These are phyloP conservation scores for Clamator glandarius DNA, from an alignment of 2,797 vertebrate species.

Conservation along the genomic window DNA sequence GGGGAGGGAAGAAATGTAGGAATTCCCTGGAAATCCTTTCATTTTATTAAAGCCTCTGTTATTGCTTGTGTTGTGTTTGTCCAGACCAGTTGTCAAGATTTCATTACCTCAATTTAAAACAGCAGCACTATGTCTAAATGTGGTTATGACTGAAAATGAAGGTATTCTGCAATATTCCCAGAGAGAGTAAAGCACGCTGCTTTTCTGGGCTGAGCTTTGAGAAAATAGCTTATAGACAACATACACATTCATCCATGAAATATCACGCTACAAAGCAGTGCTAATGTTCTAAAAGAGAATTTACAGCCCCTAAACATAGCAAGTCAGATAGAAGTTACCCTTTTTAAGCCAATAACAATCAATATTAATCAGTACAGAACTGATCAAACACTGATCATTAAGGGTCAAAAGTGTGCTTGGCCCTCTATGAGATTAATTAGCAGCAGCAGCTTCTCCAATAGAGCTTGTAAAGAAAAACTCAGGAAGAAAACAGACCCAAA, in stretches of 20 bases:
- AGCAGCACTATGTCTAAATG: conserved; percentile 47
- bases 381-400: neutral
- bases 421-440: neutral
- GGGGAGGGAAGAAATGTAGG: conserved; percentile 58
- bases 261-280: neutral
- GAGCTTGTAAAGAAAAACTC: neutral
- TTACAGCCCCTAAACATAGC: neutral
- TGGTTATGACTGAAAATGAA: conserved; percentile 57
- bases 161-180: conserved; percentile 28
- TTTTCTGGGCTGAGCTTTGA: conserved; percentile 1
- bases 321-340: neutral
- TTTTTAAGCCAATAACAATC: conserved; percentile 9
- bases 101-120: conserved; percentile 69
- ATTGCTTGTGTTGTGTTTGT: conserved; percentile 69
- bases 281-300: conserved; percentile 21
- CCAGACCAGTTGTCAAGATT: conserved; percentile 68
- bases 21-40: conserved; percentile 67
- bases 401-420: neutral
- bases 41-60: conserved; percentile 67
- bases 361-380: neutral
- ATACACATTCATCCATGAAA: neutral
- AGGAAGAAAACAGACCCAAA: neutral
- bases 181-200: neutral
- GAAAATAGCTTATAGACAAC: conserved; percentile 3
- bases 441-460: neutral